Evolutionary conservation across 2,888 invertebrate species (phyloP), one percentile per base, ranked within the genome.

Genomic region (Netelia inedita): DNA sequence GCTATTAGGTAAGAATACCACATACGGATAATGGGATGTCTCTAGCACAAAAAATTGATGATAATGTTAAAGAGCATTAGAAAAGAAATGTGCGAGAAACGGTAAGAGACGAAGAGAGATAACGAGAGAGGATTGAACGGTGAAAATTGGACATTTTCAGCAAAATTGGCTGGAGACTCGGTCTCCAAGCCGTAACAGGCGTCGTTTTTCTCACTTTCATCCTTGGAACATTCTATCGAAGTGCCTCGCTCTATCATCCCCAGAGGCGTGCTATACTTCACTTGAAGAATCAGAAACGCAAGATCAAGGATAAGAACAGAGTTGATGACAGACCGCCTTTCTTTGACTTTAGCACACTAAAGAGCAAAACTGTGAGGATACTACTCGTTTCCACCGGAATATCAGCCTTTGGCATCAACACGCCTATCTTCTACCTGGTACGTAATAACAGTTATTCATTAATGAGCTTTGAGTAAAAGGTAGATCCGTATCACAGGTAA

Each of bases 171-270:
- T 98, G 97, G 98, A 96, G 97, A 88, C 94, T 97, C 86, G 97
- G 97, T 55, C 95, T 98, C 28, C 98, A 98, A 94, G 96, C 97
- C 46, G 96, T 98, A 53, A 97, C 98, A n/a, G 97, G 97, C 65
- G 96, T 96, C 16, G 96, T 98, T 55, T 97, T 97, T 89, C 94
- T 96, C 68, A 97, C 97, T 0, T 98, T 98, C 93, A 96, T 98
- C 90, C 95, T 98, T 43, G 98, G 98, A 74, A 97, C 97, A 5
- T 97, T 97, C 94, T 98, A 98, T 94, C 96, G 98, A 46, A 98
- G 98, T 6, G 98, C 98, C 0, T 97, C 98, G 0, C 95, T 98
- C 9, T 98, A 98, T 94, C 98, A 98, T 93, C 98, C 98, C 0
- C 97, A 98, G 92, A 94, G 98, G 81, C 95, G 98, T 83, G 98